Base-by-base conservation (phyloP, 2,888 invertebrate species). In the Harpalus rufipes region DNA sequence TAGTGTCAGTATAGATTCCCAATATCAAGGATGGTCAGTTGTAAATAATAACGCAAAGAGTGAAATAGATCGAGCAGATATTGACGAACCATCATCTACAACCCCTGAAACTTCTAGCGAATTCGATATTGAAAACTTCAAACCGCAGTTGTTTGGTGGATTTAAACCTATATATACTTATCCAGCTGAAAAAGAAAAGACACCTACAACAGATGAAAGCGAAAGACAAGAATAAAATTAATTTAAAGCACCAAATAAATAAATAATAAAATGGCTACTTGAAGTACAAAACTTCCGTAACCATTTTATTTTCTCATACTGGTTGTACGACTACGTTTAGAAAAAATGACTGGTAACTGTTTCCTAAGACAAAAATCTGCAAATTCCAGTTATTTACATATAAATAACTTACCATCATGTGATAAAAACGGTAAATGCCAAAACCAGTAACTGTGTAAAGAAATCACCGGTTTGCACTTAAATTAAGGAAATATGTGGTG, bases 121-220 rank as follows among this genome's bases (percentile, higher is more conserved):
- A 85, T 95, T 94, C 87, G 94, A 95, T 87, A 91, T 93, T 5
- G 94, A 95, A 87, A 93, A 92, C 87, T 95, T 95, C 87, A 94
- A 94, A 86, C 95, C 95, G 0, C 94, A 95, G 87, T 89, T 95
- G 16, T 94, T 94, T 87, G 94, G 95, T 3, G 95, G 95, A 0
- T 95, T 95, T 87, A 93, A 94, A 87, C 95, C 95, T 0, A 94
- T 95, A 81, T 96, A 96, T 88, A 89, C 85, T 83, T 88, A 89
- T 79, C 89, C 90, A 0, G 89, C 89, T 16, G 88, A 87, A 8
- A 87, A 87, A 32, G 86, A 79, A 59, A 83, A 76, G 56, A 32
- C 14, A n/a, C 10, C 78, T 10, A 72, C 82, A 12, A 82, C 58
- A 32, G 63, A 44, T 10, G 65, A 76, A 68, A 80, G 41, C 68